Base-by-base conservation (phyloP, 2,888 invertebrate genomes). In the Rhamphomyia laevipes region DNA sequence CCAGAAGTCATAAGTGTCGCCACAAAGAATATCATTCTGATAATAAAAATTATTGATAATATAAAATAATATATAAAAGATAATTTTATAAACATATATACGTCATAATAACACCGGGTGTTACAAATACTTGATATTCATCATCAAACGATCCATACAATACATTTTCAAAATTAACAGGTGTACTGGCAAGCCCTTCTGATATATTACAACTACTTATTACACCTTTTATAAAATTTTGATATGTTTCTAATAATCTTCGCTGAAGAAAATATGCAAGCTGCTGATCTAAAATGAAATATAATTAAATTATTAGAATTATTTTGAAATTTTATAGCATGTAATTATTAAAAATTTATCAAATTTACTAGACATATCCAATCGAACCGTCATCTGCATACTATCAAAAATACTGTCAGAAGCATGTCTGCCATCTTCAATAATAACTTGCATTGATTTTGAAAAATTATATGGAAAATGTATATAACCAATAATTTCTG, bases 71-170 rank as follows among this genome's bases (percentile, higher is more conserved):
- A 15, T 17, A 33, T 27, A 2, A 2, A 27, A 27, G 7, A 27
- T 27, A 27, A 27, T 27, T n/a, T n/a, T n/a, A n/a, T n/a, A n/a
- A n/a, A n/a, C n/a, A 10, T 4, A 73, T 80, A 80, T 69, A 88
- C 87, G 86, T 82, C 56, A 91, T 74, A 56, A 93, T 77, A 45
- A 89, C 80, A 6, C 87, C 86, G 0, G 92, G 92, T 0, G 86
- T 85, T 77, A 91, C 85, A 65, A 86, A 93, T 51, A 81, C 78
- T 9, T 82, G 79, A 64, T 84, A 86, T 53, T 81, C 81, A 4
- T 84, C 79, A 49, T 84, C 75, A 48, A 71, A 70, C 12, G 68
- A 69, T 2, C 89, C 89, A 61, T 77, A 86, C 40, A 89, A 70
- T 0, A 86, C 86, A 10, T 80, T 73, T 50, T 80, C 72, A 61